Base-by-base conservation (phyloP, 2,113 vertebrate species). In the Phocoena sinus region DNA sequence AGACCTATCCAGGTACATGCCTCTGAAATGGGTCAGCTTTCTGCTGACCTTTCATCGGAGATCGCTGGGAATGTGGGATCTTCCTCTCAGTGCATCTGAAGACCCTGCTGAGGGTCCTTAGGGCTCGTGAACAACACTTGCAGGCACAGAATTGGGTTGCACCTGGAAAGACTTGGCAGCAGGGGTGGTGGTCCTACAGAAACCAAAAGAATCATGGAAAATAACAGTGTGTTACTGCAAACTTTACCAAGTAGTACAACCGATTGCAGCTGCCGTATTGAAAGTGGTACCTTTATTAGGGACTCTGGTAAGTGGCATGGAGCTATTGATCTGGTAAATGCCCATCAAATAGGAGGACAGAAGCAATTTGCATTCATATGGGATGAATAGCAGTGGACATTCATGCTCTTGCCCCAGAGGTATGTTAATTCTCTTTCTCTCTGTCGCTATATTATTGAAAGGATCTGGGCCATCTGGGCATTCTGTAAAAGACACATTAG, bases 401-500 rank as follows among this genome's bases (percentile, higher is more conserved):
- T 91, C 88, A 82, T 79, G 91, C 81, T 73, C 91, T 93, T 95
- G 80, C 85, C 96, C 91, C 81, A 97, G 89, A 97, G 95, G 93
- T 89, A 95, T 96, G 96, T 81, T 94, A 97, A 97, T 97, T 97
- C 82, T 77, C 56, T 81, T 89, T 87, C 87, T 96, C 70, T 93
- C n/a, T 58, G 89, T 97, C 77, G 36, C 21, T 71, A 23, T 20
- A 79, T 82, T 94, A 88, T 94, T 91, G 89, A 91, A 97, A 95
- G 79, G 58, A 88, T 82, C 81, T 67, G 47, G 58, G 33, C 85
- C 91, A 97, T 97, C 91, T 97, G 97, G 88, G 62, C 73, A n/a
- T 41, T 74, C 84, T 36, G 7, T 92, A 76, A 84, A 91, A 73
- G 63, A 76, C 38, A 41, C 50, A 85, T 71, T 71, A 81, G 53